Conservation (phyloP, 2,797 vertebrate genomes). For the Adelosebastes latens region DNA sequence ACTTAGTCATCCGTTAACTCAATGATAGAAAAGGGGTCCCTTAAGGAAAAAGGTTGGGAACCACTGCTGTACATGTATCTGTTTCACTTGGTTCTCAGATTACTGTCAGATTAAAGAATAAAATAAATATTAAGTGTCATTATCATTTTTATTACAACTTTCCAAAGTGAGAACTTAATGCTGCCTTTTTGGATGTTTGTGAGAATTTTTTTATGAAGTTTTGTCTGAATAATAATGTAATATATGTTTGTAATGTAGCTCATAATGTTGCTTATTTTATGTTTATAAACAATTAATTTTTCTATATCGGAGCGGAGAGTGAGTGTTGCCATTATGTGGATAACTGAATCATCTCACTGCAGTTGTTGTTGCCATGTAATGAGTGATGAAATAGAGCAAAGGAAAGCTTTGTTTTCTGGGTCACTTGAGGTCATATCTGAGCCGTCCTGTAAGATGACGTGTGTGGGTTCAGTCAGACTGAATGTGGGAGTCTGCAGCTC, state of each 20-base stretch:
- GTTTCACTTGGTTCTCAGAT: constrained; percentile 7
- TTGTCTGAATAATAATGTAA: constrained; percentile 23
- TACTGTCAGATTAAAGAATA: constrained; percentile 14
- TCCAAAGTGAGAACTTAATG: constrained; percentile 27
- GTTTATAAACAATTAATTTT: constrained; percentile 13
- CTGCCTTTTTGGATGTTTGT: constrained; percentile 14
- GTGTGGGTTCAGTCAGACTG: constrained; percentile 48
- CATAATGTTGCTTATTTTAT: not conserved
- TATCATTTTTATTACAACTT: not conserved
- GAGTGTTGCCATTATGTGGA: constrained; percentile 5
- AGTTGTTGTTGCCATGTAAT: constrained; percentile 30
- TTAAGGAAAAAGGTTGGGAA: no score
- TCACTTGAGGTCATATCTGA: constrained; percentile 52
- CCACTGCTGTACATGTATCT: not conserved
- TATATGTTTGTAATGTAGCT: constrained; percentile 5
- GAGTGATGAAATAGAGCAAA: constrained; percentile 41
- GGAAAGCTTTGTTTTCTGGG: constrained; percentile 53
- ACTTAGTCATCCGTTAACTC: no score
- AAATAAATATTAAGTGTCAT: constrained; percentile 4
- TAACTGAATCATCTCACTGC: constrained; percentile 18
- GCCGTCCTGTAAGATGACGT: constrained; percentile 46
- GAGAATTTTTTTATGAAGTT: not conserved
- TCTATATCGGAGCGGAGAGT: not conserved
- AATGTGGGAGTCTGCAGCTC: constrained; percentile 60
- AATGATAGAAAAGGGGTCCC: no score